phyloP scores from a whole-genome alignment of 2,888 invertebrate species.

The Perithous albicinctus region DNA sequence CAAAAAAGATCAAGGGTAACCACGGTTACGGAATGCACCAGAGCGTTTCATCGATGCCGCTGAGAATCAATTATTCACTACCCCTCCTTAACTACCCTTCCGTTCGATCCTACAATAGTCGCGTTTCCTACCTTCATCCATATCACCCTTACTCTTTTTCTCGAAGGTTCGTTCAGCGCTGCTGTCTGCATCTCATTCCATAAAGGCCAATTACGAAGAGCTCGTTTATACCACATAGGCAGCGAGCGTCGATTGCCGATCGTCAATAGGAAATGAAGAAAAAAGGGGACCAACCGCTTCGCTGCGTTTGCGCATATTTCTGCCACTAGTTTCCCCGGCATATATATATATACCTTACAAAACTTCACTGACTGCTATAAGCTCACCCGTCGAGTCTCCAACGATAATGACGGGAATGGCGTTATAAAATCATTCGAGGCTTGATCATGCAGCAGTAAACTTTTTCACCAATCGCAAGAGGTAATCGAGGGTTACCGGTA shows the following conservation, averaged over 20 bases:
- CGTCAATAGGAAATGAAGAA: neutral
- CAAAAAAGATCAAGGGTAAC: constrained; percentile 30
- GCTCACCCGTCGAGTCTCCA: neutral
- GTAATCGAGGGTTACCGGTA: neutral
- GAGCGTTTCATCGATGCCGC: constrained; percentile 43
- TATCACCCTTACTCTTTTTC: constrained; percentile 4
- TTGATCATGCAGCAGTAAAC: constrained; percentile 13
- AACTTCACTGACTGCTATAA: neutral
- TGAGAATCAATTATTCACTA: constrained; percentile 34
- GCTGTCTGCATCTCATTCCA: constrained; percentile 3
- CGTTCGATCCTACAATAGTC: neutral
- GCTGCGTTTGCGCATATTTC: neutral
- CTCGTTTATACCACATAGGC: neutral
- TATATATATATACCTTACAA: neutral
- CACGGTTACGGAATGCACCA: constrained; percentile 27
- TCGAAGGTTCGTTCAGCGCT: constrained; percentile 22
- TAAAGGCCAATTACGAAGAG: constrained; percentile 26
- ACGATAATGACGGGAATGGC: neutral
- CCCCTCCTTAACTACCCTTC: constrained; percentile 1
- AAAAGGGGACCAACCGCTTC: neutral
- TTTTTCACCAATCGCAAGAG: constrained; percentile 9
- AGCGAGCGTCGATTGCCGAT: neutral
- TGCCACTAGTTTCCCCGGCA: neutral
- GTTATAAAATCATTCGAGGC: constrained; percentile 1
- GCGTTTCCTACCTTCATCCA: neutral